These are phyloP conservation scores for Apeltes quadracus DNA, from an alignment of 2,113 vertebrate species.

Conservation along the genomic window DNA sequence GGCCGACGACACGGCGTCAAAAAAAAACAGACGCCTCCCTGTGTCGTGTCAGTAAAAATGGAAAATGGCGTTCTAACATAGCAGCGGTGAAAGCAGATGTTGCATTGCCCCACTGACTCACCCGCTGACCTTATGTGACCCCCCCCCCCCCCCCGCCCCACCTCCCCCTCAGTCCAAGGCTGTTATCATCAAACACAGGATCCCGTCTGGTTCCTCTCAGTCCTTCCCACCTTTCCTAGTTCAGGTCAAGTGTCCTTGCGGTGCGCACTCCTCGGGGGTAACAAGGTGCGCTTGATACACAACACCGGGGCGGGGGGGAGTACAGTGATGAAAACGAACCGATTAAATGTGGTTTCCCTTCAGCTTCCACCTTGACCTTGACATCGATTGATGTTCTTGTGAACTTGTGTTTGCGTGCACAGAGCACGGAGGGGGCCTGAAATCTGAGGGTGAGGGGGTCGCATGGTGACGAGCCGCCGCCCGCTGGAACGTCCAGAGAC, in stretches of 20 bases:
- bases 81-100: background rate
- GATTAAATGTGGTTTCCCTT: constrained; percentile 26
- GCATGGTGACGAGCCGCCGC: background rate
- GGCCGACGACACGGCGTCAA: background rate
- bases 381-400: background rate
- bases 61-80: background rate
- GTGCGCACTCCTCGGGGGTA: constrained; percentile 7
- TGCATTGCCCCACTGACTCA: background rate
- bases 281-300: constrained; percentile 4
- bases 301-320: background rate
- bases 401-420: background rate
- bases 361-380: constrained; percentile 6
- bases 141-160: background rate
- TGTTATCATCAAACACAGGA: background rate
- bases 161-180: background rate
- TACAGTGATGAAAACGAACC: constrained; percentile 6
- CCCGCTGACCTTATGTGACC: background rate
- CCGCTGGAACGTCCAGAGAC: background rate
- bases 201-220: background rate
- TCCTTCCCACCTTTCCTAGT: background rate
- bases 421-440: no score
- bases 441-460: no score
- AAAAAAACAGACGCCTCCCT: background rate
- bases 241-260: constrained; percentile 3
- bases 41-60: background rate